Evolutionary conservation across 2,797 vertebrate genomes (phyloP).

Genomic region (Mormyrops boulengeri): DNA sequence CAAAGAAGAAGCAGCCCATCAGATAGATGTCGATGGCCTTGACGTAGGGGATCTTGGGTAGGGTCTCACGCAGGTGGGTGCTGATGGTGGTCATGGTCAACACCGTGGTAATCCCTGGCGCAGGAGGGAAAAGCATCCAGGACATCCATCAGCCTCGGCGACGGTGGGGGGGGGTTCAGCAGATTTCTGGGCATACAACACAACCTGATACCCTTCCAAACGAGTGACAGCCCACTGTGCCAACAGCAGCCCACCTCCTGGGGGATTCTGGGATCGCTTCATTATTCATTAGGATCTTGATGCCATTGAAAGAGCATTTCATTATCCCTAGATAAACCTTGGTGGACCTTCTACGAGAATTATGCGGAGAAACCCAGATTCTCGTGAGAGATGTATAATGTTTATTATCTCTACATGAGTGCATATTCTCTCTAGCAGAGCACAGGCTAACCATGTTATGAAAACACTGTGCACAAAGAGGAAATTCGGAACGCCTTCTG

Average conservation of each 20-base stretch:
- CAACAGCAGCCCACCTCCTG: not conserved
- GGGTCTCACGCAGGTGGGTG: slow-evolving; percentile 62
- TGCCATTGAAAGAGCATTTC: not conserved
- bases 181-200: not conserved
- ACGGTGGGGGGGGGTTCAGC: not conserved
- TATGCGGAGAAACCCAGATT: not conserved
- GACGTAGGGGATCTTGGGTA: slow-evolving; percentile 64
- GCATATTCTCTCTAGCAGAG: not conserved
- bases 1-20: slow-evolving; percentile 67
- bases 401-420: not conserved
- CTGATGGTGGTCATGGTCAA: slow-evolving; percentile 70
- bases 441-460: not conserved
- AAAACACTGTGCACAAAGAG: not conserved
- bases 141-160: not conserved
- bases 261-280: not conserved
- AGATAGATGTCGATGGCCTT: slow-evolving; percentile 74
- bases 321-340: not conserved
- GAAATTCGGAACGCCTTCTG: not conserved
- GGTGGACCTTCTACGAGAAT: not conserved
- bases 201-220: not conserved
- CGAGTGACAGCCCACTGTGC: not conserved
- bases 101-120: slow-evolving; percentile 64
- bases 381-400: not conserved
- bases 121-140: not conserved
- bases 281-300: slow-evolving; percentile 11